These are phyloP conservation scores for Ostrea denselamellosa DNA, from an alignment of 1,140 invertebrate genomes.

Conservation along the genomic window DNA sequence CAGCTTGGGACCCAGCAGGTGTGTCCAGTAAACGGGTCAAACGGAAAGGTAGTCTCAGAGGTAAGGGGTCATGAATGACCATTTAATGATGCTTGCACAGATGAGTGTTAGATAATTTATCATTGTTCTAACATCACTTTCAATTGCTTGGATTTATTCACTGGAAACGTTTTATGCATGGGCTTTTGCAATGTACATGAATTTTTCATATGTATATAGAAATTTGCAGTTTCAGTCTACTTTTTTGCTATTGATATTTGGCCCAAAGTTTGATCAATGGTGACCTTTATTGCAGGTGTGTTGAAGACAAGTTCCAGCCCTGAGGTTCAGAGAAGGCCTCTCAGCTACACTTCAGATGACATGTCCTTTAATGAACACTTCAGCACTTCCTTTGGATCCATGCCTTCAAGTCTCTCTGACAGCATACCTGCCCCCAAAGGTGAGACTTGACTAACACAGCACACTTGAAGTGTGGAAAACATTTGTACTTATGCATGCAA, in stretches of 20 bases:
- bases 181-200: background rate
- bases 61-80: constrained; percentile 51
- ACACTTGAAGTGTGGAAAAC: no score
- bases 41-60: constrained; percentile 74
- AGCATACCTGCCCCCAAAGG: constrained; percentile 68
- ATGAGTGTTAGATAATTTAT: background rate
- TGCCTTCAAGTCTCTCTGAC: constrained; percentile 52
- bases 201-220: background rate
- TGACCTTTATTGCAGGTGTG: constrained; percentile 63
- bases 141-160: background rate
- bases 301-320: constrained; percentile 73
- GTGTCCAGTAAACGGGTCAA: constrained; percentile 65
- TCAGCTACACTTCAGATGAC: constrained; percentile 66
- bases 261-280: background rate
- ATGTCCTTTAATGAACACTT: constrained; percentile 53
- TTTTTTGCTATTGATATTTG: background rate
- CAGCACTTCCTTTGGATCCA: constrained; percentile 54
- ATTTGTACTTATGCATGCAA: no score
- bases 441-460: constrained; percentile 28
- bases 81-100: background rate
- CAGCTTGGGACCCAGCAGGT: constrained; percentile 71
- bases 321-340: constrained; percentile 65
- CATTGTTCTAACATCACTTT: background rate
- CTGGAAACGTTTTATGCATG: background rate
- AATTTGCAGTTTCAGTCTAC: background rate